These are phyloP conservation scores for Tichodroma muraria DNA, from an alignment of 2,113 vertebrate genomes.

Conservation along the genomic window DNA sequence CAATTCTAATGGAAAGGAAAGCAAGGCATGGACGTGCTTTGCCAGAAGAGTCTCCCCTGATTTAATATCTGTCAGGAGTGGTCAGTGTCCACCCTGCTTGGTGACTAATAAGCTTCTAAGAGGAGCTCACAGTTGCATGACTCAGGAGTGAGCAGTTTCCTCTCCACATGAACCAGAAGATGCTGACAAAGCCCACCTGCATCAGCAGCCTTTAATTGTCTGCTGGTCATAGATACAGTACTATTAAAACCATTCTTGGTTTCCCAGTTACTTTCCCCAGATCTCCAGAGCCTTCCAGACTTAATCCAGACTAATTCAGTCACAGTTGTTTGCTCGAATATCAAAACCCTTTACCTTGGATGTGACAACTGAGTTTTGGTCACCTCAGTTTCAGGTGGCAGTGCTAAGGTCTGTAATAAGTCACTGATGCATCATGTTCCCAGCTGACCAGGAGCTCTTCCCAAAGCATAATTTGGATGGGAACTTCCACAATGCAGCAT, in stretches of 20 bases:
- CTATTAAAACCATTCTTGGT: background rate
- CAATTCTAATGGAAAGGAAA: background rate
- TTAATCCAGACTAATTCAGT: background rate
- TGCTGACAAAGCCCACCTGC: background rate
- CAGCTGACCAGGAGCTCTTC: background rate
- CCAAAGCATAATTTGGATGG: background rate
- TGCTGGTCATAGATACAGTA: background rate
- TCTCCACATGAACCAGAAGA: background rate
- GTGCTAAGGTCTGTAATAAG: background rate
- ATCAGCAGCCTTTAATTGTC: background rate
- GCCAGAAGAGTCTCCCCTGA: background rate
- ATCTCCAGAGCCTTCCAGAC: background rate
- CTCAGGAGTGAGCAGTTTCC: background rate
- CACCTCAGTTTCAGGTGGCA: background rate
- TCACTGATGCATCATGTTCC: background rate
- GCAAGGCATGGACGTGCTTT: background rate
- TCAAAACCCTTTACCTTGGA: background rate
- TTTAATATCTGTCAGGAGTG: background rate
- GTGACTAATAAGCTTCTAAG: background rate
- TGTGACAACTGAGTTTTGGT: background rate
- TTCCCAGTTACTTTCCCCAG: background rate
- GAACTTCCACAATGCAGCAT: rapidly evolving
- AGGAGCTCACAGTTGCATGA: background rate
- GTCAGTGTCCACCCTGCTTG: background rate
- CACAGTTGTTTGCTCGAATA: background rate